phyloP scores from a whole-genome alignment of 2,797 vertebrate species.

The Atherinosoma microstoma region DNA sequence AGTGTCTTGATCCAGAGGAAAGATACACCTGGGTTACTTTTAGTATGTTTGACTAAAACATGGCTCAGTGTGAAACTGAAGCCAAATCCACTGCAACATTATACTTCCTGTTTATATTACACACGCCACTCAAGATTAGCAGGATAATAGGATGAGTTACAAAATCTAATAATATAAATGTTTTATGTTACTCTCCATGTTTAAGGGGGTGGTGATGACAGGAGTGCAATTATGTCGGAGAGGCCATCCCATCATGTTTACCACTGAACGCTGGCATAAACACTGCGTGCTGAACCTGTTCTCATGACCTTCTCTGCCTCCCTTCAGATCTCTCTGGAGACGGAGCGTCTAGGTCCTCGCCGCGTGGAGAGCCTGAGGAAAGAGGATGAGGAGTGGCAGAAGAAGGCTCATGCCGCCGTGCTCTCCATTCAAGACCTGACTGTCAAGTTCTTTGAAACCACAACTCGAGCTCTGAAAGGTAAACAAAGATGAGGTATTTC shows the following conservation, averaged over 20 bases:
- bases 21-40: neutral
- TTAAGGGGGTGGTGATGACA: neutral
- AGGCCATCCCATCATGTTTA: neutral
- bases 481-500: conserved; percentile 37
- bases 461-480: conserved; percentile 96
- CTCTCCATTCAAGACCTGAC: conserved; percentile 97
- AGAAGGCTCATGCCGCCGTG: conserved; percentile 93
- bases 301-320: conserved; percentile 2
- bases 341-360: conserved; percentile 95
- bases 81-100: neutral
- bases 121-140: neutral
- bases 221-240: neutral
- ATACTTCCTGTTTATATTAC: neutral
- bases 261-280: no score
- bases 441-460: conserved; percentile 98
- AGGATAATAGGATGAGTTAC: neutral
- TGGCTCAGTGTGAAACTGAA: neutral
- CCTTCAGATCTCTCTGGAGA: conserved; percentile 92
- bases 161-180: neutral
- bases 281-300: neutral
- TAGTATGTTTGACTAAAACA: neutral
- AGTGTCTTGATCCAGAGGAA: neutral
- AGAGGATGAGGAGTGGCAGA: conserved; percentile 96
- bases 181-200: neutral
- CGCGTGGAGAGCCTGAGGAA: conserved; percentile 92